These are phyloP conservation scores for Drosophila niveifrons DNA, from an alignment of 2,888 invertebrate species.

Conservation along the genomic window DNA sequence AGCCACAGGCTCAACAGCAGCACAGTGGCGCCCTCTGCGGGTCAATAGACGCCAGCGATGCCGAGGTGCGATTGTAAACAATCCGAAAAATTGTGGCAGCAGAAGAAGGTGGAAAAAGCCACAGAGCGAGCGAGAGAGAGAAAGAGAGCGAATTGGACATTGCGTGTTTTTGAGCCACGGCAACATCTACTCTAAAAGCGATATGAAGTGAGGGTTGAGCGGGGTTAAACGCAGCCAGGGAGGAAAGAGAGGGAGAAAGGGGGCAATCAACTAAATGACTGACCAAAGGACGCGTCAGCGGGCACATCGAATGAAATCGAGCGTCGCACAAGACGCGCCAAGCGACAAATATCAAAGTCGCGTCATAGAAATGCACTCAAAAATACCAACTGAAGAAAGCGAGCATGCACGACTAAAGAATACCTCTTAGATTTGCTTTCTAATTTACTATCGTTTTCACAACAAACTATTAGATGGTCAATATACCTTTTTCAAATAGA, in stretches of 20 bases:
- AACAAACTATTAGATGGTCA: no score
- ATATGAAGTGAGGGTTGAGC: not conserved
- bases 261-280: constrained; percentile 72
- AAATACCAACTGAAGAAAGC: constrained; percentile 26
- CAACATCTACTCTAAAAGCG: constrained; percentile 21
- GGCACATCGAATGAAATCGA: constrained; percentile 79
- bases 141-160: constrained; percentile 10
- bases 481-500: no score
- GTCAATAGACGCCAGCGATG: constrained; percentile 77
- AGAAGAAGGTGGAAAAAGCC: no score
- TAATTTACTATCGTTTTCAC: no score
- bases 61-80: constrained; percentile 83
- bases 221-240: not conserved
- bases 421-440: not conserved
- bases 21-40: constrained; percentile 76
- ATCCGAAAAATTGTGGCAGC: constrained; percentile 20
- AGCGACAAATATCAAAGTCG: constrained; percentile 47
- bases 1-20: constrained; percentile 46
- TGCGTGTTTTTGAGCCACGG: constrained; percentile 41
- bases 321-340: constrained; percentile 42
- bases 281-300: constrained; percentile 58
- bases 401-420: not conserved
- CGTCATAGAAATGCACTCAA: constrained; percentile 50
- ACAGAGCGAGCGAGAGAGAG: no score
- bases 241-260: no score